Evolutionary conservation across 2,797 vertebrate species (phyloP), one percentile per base, ranked within the genome.

Genomic region (Xiphophorus birchmanni): DNA sequence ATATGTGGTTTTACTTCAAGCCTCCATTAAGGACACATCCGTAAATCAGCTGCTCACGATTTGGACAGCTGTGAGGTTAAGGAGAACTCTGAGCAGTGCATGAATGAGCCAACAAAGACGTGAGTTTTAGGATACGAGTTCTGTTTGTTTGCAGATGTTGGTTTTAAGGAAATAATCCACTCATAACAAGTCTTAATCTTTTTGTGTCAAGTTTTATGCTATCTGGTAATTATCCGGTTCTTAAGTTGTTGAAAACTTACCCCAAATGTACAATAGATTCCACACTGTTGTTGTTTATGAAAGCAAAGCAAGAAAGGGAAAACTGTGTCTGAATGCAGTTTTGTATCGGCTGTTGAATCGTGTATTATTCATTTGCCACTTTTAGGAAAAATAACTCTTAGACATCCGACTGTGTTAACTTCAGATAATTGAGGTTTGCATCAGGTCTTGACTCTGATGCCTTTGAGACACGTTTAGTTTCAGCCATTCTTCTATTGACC

Each of bases 1-100:
- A 90, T 84, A 87, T 87, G 86, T 87, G 82, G 65, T 75, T 78
- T 79, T 71, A 67, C 74, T 87, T 77, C 52, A 75, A n/a, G 77
- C 63, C 74, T 75, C 65, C 76, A 60, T 73, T 73, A 77, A 88
- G 76, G 60, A 82, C 75, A 48, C 32, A 40, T 60, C 26, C 21
- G 40, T 81, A 52, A 45, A 80, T 54, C 77, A 78, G 78, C 50
- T 75, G 60, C 84, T 86, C 86, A 83, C 40, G 45, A 63, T 74
- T 73, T 29, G 4, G 26, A 72, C 69, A 29, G 42, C 69, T 45
- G 69, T 45, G 69, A 47, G 69, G 42, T 72, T 72, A 17, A 45
- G 21, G 6, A 71, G 42, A 45, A 44, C 37, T 1, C 40, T 42
- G 67, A 42, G 37, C 65, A 23, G 65, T 26, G 65, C 23, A 42